Conservation (phyloP, 1,140 invertebrate genomes). For the Aphis craccivora region DNA sequence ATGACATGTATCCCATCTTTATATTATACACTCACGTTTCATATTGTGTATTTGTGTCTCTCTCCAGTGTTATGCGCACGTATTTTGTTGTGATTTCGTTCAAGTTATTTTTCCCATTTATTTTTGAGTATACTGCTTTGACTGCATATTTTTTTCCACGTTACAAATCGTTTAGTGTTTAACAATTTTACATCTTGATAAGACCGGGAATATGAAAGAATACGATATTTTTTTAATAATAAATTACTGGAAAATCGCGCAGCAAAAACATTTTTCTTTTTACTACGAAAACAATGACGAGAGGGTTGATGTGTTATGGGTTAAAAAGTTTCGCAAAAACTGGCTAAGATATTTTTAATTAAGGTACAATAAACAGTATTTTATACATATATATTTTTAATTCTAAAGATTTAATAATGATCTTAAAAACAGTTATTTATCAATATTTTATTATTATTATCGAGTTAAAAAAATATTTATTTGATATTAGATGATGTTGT, state of each 20-base stretch:
- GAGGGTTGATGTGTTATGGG: background rate
- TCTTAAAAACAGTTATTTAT: background rate
- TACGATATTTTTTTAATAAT: too few species aligned
- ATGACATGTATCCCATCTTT: background rate
- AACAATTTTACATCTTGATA: background rate
- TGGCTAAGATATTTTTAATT: background rate
- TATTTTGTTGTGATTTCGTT: background rate
- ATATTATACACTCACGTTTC: background rate
- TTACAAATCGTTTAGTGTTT: background rate
- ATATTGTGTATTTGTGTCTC: background rate
- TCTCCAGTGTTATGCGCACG: background rate
- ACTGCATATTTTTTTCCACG: background rate
- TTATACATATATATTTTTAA: background rate
- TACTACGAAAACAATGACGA: background rate
- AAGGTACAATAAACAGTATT: background rate
- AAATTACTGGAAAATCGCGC: background rate
- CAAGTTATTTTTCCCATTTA: background rate
- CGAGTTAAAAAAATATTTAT: background rate
- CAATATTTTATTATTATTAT: background rate
- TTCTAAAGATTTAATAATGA: background rate
- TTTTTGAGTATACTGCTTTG: background rate
- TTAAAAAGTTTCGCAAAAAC: background rate
- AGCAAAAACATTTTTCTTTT: background rate
- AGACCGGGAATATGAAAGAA: background rate
- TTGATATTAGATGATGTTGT: background rate